Conservation (phyloP, 2,888 invertebrate species). For the Cepaea hortensis region DNA sequence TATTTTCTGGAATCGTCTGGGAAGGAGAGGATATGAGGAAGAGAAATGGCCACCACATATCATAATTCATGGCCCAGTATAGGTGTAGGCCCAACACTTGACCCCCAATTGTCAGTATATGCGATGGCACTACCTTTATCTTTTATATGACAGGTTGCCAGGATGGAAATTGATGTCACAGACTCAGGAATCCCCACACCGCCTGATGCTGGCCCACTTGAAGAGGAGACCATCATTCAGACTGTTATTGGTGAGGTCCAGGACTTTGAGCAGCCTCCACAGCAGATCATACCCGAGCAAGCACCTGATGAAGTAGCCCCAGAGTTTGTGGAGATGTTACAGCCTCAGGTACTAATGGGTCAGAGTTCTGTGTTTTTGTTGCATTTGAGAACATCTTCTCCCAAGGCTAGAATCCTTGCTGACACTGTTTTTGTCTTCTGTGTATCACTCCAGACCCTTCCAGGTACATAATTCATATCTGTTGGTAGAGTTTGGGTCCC, state of each 20-base stretch:
- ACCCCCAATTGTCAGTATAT: neutral
- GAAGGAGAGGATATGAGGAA: neutral
- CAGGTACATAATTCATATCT: too few relatives aligned
- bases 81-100: too few relatives aligned
- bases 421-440: too few relatives aligned
- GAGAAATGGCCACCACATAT: neutral
- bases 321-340: slow-evolving; percentile 70
- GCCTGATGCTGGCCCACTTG: slow-evolving; percentile 56
- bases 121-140: neutral
- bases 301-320: slow-evolving; percentile 67
- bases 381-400: too few relatives aligned
- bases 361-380: too few relatives aligned
- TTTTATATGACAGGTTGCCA: slow-evolving; percentile 7
- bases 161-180: slow-evolving; percentile 49
- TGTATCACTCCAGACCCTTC: too few relatives aligned
- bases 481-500: too few relatives aligned
- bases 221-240: slow-evolving; percentile 58
- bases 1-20: neutral
- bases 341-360: slow-evolving; percentile 59
- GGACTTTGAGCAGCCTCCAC: slow-evolving; percentile 57
- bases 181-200: slow-evolving; percentile 52
- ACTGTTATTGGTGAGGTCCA: slow-evolving; percentile 51
- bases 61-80: neutral
- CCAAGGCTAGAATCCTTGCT: too few relatives aligned
- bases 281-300: slow-evolving; percentile 55